Base-by-base conservation (phyloP, 2,888 invertebrate genomes). In the Steinernema scapterisci region DNA sequence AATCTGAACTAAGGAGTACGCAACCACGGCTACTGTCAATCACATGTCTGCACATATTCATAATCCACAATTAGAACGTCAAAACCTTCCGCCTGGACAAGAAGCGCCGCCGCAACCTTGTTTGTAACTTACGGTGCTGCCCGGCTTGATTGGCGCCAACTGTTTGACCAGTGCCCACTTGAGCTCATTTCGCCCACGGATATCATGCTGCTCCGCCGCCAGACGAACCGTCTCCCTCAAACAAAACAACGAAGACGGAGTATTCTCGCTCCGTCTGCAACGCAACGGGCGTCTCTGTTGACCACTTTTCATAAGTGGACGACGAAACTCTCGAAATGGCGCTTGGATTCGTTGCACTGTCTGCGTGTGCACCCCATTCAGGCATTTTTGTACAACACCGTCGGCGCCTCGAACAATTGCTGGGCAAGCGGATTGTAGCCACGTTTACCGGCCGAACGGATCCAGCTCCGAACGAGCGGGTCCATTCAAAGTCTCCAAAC, bases 251-350 rank as follows among this genome's bases (percentile, higher is more conserved):
- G 48, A 48, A 13, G 19, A 48, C 16, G 21, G 19, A 23, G 54
- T 21, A 27, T 2, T 63, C 63, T 16, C 31, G 63, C 27, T 27
- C 63, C 25, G 63, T 63, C 63, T 63, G 16, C 23, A 63, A 31
- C 63, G 63, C 25, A 63, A 31, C 63, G 16, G 38, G 31, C 38
- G 25, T 6, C 38, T 38, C 63, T 63, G 63, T 63, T 63, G 63
- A 63, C 63, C 63, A 63, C 63, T 63, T 63, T 31, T 16, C 63
- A 63, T 13, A 25, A 63, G 54, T 54, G 63, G 63, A 63, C 63
- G 16, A 63, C 31, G 63, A 25, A 63, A 63, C 63, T 27, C 63
- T 63, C 31, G 16, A 63, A 63, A 31, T 11, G 63, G 63, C 63
- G 27, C 31, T 31, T 27, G 27, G 31, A 7, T 63, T 48, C 13